phyloP scores from a whole-genome alignment of 2,797 vertebrate species.

The Crax fasciolata region DNA sequence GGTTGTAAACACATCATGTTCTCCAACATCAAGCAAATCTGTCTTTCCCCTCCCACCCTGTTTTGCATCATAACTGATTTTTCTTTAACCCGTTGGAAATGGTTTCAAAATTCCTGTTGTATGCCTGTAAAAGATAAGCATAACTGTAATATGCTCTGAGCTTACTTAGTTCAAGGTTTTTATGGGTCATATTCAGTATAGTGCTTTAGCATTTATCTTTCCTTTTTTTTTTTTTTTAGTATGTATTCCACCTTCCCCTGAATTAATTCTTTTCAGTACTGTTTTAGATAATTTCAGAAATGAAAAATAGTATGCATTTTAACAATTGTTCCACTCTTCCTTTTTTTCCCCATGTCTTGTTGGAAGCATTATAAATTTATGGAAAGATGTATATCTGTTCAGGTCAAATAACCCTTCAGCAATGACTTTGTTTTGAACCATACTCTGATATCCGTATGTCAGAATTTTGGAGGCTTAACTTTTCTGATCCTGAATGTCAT shows the following conservation, averaged over 20 bases:
- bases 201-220: background rate
- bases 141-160: background rate
- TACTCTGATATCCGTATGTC: constrained; percentile 25
- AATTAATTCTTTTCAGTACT: constrained; percentile 23
- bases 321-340: constrained; percentile 14
- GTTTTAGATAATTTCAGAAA: constrained; percentile 47
- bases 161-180: background rate
- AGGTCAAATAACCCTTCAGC: constrained; percentile 54
- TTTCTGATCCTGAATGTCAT: constrained; percentile 2
- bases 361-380: constrained; percentile 41
- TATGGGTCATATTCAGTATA: background rate
- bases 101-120: background rate
- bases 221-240: background rate
- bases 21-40: constrained; percentile 32
- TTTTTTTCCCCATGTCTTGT: background rate
- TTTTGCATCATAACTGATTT: constrained; percentile 28
- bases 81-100: background rate
- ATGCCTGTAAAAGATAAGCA: background rate
- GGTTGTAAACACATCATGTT: constrained; percentile 48
- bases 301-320: constrained; percentile 50
- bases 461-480: constrained; percentile 50
- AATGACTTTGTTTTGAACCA: constrained; percentile 26
- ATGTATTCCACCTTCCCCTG: background rate
- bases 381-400: constrained; percentile 17
- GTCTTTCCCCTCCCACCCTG: background rate